A percentile compares a stretch with the other conserved stretches of the same genome.
phyloP scores from a whole-genome alignment of 2,113 vertebrate species.

The Cololabis saira region DNA sequence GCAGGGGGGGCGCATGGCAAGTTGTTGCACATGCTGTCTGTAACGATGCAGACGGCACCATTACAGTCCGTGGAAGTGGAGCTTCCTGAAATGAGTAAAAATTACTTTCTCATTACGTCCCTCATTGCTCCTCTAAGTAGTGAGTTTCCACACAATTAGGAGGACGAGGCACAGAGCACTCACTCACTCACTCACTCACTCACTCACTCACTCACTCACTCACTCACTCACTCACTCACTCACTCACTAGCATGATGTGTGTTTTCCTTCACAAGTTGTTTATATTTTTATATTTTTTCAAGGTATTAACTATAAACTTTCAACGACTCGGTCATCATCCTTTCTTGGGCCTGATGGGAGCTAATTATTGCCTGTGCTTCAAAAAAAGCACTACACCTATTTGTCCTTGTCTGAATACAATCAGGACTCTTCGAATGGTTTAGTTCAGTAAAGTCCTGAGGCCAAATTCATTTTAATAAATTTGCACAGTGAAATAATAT shows the following conservation, averaged over 20 bases:
- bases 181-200: conserved; percentile 44
- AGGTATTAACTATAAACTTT: conserved; percentile 50
- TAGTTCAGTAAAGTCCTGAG: conserved; percentile 49
- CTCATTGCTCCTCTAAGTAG: conserved; percentile 87
- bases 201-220: conserved; percentile 11
- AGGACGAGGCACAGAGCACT: conserved; percentile 65
- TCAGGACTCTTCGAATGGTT: conserved; percentile 55
- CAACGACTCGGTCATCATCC: conserved; percentile 48
- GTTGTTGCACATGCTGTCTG: conserved; percentile 82
- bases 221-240: conserved; percentile 16
- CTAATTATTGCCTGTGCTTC: conserved; percentile 72
- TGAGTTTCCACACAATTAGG: conserved; percentile 83
- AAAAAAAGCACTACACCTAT: conserved; percentile 54
- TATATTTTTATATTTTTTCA: conserved; percentile 6
- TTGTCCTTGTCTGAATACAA: conserved; percentile 67
- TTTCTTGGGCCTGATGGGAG: conserved; percentile 65
- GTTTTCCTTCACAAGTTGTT: conserved; percentile 34
- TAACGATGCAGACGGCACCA: conserved; percentile 83
- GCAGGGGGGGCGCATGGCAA: conserved; percentile 56
- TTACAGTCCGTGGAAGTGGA: conserved; percentile 77
- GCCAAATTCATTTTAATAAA: conserved; percentile 59
- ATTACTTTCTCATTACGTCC: conserved; percentile 87
- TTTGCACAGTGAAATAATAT: conserved; percentile 42
- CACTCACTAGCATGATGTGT: conserved; percentile 31
- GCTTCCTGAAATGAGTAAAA: conserved; percentile 83